A percentile compares a stretch with the other conserved stretches of the same genome.
Conservation (phyloP, 2,797 vertebrate species). For the Pipistrellus pygmaeus region DNA sequence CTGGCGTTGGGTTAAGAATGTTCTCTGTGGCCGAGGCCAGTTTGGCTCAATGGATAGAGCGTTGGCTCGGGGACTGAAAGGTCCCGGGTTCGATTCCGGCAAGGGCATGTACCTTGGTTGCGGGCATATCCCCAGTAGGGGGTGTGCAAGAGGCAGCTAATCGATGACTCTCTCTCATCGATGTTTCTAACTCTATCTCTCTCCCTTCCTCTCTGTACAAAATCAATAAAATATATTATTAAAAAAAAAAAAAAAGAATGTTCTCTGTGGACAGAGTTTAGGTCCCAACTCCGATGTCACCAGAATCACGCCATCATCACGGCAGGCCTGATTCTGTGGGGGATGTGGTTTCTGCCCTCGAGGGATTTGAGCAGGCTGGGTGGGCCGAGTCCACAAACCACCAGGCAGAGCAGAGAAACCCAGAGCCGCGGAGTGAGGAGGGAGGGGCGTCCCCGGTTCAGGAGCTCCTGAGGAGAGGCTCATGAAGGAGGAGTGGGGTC, state of each 20-base stretch:
- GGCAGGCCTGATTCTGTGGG: background rate
- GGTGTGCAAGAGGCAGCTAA: too few species aligned
- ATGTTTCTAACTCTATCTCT: too few species aligned
- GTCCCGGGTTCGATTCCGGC: too few species aligned
- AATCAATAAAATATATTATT: too few species aligned
- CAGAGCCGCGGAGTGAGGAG: background rate
- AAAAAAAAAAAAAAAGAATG: background rate
- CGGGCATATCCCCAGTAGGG: too few species aligned
- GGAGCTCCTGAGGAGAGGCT: slow-evolving; percentile 6
- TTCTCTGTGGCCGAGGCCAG: background rate
- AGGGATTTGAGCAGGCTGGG: background rate
- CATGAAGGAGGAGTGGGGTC: background rate
- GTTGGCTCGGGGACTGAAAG: too few species aligned
- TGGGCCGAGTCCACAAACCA: background rate
- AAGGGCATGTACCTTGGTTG: too few species aligned
- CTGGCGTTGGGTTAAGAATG: background rate
- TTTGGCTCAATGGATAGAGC: too few species aligned
- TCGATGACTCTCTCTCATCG: too few species aligned
- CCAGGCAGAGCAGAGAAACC: background rate
- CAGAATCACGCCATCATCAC: background rate
- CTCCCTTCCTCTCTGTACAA: too few species aligned
- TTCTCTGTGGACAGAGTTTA: slow-evolving; percentile 28
- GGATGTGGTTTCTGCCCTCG: background rate
- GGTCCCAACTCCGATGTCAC: background rate
- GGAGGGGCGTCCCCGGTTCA: background rate